These are phyloP conservation scores for Trachops cirrhosus DNA, from an alignment of 2,797 vertebrate species.

Conservation along the genomic window DNA sequence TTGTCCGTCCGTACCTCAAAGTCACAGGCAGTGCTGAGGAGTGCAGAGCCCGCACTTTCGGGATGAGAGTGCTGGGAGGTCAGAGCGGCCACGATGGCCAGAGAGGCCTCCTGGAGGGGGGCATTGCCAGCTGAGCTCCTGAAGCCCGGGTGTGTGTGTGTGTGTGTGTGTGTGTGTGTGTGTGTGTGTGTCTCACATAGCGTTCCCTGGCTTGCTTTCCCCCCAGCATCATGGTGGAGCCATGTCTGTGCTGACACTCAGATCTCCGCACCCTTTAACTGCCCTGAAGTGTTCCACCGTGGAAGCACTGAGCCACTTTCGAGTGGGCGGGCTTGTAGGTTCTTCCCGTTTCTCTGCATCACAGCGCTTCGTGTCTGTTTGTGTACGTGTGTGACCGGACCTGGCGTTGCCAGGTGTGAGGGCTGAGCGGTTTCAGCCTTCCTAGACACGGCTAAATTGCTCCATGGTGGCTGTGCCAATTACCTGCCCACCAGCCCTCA, in stretches of 20 bases:
- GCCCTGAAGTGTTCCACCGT: too few species aligned
- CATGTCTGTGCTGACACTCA: fast-evolving
- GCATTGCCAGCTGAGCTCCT: not conserved
- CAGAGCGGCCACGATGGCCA: not conserved
- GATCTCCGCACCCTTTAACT: too few species aligned
- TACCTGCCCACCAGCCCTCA: not conserved
- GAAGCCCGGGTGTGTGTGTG: too few species aligned
- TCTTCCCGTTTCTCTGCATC: too few species aligned
- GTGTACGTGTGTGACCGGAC: not conserved
- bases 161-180: fast-evolving
- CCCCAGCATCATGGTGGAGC: not conserved
- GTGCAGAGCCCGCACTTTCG: too few species aligned
- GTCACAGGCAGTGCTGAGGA: not conserved
- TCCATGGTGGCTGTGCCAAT: not conserved
- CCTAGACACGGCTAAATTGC: not conserved
- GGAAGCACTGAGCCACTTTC: not conserved
- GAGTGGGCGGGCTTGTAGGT: not conserved
- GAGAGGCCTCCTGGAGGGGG: not conserved
- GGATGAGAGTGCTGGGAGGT: not conserved
- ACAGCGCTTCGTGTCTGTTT: not conserved
- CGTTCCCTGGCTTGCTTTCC: not conserved
- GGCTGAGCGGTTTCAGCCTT: not conserved
- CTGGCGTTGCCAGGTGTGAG: not conserved
- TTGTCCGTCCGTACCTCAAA: fast-evolving
- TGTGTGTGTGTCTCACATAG: fast-evolving